phyloP scores from a whole-genome alignment of 2,888 invertebrate genomes.

The Tenthredo distinguenda region DNA sequence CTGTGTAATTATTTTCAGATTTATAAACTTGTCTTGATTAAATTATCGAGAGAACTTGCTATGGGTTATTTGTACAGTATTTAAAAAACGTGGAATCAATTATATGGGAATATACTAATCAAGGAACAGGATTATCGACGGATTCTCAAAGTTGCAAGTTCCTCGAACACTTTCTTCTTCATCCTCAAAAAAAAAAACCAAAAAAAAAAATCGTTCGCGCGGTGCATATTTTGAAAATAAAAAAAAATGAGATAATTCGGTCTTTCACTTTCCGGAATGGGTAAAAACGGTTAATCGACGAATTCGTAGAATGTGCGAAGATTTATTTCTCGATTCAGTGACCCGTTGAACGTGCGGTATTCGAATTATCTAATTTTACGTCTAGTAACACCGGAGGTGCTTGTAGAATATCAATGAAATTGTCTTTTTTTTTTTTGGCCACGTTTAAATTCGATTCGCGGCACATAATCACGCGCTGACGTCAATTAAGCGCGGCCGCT shows the following conservation, averaged over 20 bases:
- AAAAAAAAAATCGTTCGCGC: neutral
- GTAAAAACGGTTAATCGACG: neutral
- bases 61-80: neutral
- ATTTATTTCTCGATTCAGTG: neutral
- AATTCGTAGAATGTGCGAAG: neutral
- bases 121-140: neutral
- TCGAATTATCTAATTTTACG: constrained; percentile 7
- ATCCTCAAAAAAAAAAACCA: neutral
- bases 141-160: neutral
- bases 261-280: neutral
- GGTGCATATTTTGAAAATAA: neutral
- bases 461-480: constrained; percentile 6
- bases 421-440: neutral
- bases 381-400: neutral
- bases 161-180: neutral
- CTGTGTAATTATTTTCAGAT: constrained; percentile 1
- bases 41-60: neutral
- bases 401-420: neutral
- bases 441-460: neutral
- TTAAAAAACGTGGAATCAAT: neutral
- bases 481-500: neutral
- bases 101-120: neutral
- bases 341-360: neutral
- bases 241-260: neutral
- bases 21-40: constrained; percentile 4